phyloP scores from a whole-genome alignment of 2,797 vertebrate genomes.

The Fistularia commersonii region DNA sequence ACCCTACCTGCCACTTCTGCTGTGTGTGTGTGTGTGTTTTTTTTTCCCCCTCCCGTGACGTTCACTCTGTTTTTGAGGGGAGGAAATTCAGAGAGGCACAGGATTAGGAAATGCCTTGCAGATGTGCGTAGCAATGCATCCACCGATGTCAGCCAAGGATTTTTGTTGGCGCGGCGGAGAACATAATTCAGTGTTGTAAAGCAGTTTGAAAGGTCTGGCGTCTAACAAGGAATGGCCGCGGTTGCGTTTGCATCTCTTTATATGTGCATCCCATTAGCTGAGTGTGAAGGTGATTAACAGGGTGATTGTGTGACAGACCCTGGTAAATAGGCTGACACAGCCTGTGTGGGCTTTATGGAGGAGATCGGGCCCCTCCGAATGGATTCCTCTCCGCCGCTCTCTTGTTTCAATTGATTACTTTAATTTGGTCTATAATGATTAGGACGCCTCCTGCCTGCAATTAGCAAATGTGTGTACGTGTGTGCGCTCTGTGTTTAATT shows the following conservation, averaged over 20 bases:
- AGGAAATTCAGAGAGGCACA: conserved; percentile 20
- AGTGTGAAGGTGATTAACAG: conserved; percentile 40
- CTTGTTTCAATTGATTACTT: conserved; percentile 67
- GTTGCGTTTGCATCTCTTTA: conserved; percentile 14
- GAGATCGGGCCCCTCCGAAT: conserved; percentile 40
- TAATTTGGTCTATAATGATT: conserved; percentile 66
- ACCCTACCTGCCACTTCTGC: conserved; percentile 32
- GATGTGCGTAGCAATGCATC: conserved; percentile 54
- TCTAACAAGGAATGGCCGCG: conserved; percentile 9
- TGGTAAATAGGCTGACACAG: conserved; percentile 49
- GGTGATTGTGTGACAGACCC: conserved; percentile 31
- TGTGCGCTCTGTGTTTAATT: conserved; percentile 63
- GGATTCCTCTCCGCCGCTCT: conserved; percentile 59
- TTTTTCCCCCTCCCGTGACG: too few species aligned
- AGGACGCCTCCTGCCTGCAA: conserved; percentile 56
- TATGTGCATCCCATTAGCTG: conserved; percentile 27
- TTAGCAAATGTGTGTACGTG: conserved; percentile 38
- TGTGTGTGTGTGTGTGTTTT: too few species aligned
- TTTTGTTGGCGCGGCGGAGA: conserved; percentile 36
- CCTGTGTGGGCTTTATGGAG: conserved; percentile 39
- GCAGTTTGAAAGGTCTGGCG: conserved; percentile 14
- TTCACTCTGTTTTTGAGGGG: conserved; percentile 23
- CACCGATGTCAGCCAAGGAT: conserved; percentile 37
- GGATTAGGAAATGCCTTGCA: conserved; percentile 60
- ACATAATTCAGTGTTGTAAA: conserved; percentile 33